Base-by-base conservation (phyloP, 2,113 vertebrate genomes). In the Sula dactylatra region DNA sequence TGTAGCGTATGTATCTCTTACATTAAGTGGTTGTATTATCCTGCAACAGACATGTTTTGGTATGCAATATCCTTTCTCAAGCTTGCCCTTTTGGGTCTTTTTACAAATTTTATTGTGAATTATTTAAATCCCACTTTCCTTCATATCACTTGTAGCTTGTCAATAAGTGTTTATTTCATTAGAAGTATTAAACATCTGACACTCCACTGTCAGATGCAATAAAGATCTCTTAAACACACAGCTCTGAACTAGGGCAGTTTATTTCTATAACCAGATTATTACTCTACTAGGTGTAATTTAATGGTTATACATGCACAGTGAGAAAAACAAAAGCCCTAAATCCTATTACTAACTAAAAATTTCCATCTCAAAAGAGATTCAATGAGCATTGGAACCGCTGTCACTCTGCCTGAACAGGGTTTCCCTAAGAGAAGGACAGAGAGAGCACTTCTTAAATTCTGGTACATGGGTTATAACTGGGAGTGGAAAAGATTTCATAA, bases 61-160 rank as follows among this genome's bases (percentile, higher is more conserved):
- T 59, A 36, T 44, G 16, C 13, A 66, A 29, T n/a, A 32, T 25
- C 7, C 15, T 76, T 88, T 88, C 52, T 91, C 36, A 89, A 58
- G 6, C 6, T 55, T 72, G 2, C 1, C 2, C 10, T 82, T 90
- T 65, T 72, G 11, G 1, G 0, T 0, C 31, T 49, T 31, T 7
- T 65, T 25, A 20, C 3, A 64, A 14, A 47, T 31, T 78, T 52
- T 31, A n/a, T 74, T 78, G 69, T 70, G 2, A 83, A 47, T 65
- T 91, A 40, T 45, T 92, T 56, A 90, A 78, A 91, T 78, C 10
- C 3, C 12, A 8, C 3, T 66, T 59, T 71, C 19, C 7, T 80
- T 92, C 27, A 25, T 50, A 55, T 55, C 22, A 40, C 14, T 56
- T 92, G 18, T 27, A 79, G 4, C 7, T 54, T 40, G 6, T 38